A percentile compares a stretch with the other conserved stretches of the same genome.
Evolutionary conservation across 2,888 invertebrate genomes (phyloP).

Genomic region (Clitarchus hookeri): DNA sequence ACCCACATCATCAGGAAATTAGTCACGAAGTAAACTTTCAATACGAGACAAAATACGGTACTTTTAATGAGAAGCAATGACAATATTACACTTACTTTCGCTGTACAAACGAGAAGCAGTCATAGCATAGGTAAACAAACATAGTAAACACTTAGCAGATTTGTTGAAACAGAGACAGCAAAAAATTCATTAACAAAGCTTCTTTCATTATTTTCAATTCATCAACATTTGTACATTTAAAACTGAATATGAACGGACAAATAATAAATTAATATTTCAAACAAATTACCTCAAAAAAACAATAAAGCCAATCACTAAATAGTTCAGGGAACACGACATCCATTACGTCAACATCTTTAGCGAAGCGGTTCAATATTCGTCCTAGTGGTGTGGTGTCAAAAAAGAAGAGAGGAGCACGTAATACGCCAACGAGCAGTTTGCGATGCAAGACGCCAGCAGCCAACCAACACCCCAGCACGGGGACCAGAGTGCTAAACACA

Average conservation of each 20-base stretch:
- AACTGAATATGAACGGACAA: not conserved
- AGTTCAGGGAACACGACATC: slow-evolving; percentile 58
- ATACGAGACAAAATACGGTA: too few species aligned
- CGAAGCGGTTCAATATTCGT: slow-evolving; percentile 69
- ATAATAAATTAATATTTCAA: too few species aligned
- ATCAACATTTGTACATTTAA: not conserved
- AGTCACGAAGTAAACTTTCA: too few species aligned
- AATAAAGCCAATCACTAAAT: slow-evolving; percentile 49
- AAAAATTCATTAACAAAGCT: not conserved
- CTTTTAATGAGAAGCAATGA: too few species aligned
- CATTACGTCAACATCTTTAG: slow-evolving; percentile 62
- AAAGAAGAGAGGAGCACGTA: slow-evolving; percentile 60
- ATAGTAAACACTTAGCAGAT: too few species aligned
- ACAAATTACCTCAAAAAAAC: slow-evolving; percentile 50
- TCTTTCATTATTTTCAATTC: not conserved
- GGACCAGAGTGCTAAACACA: slow-evolving; percentile 69
- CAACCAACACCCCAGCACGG: slow-evolving; percentile 68
- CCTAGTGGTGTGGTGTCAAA: slow-evolving; percentile 80
- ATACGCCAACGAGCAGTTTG: slow-evolving; percentile 54
- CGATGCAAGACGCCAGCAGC: slow-evolving; percentile 63
- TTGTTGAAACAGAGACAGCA: not conserved
- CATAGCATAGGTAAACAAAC: too few species aligned
- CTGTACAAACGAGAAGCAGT: too few species aligned
- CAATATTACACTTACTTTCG: too few species aligned
- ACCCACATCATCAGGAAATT: too few species aligned